These are phyloP conservation scores for Cariama cristata DNA, from an alignment of 2,113 vertebrate species.

Conservation along the genomic window DNA sequence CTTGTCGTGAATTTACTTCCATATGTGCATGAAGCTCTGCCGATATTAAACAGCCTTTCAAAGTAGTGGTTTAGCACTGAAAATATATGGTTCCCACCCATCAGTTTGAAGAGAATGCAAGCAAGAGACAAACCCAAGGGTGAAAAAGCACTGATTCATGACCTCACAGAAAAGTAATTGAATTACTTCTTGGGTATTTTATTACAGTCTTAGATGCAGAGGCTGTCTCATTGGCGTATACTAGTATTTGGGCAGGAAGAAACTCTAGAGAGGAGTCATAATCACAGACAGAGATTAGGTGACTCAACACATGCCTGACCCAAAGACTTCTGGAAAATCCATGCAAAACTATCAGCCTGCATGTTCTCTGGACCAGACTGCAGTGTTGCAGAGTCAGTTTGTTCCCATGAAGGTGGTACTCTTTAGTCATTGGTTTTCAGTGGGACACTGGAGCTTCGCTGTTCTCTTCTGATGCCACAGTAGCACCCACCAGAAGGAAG, in stretches of 20 bases:
- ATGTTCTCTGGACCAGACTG: background rate
- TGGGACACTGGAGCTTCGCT: background rate
- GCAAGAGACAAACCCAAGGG: background rate
- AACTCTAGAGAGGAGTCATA: background rate
- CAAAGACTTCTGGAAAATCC: background rate
- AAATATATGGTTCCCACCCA: background rate
- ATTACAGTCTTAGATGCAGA: background rate
- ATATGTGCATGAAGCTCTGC: background rate
- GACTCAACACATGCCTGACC: background rate
- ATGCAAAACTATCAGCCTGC: background rate
- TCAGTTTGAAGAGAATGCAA: background rate
- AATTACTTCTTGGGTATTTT: background rate
- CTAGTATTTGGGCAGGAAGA: background rate
- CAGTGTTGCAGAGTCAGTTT: background rate
- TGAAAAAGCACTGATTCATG: background rate
- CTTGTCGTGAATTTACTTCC: conserved; percentile 24
- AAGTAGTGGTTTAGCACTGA: background rate
- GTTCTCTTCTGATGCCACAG: background rate
- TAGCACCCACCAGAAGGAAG: background rate
- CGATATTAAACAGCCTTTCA: background rate
- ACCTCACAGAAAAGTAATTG: background rate
- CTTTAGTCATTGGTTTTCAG: background rate
- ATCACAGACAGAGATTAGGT: background rate
- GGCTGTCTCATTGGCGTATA: background rate
- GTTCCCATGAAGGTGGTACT: background rate